Base-by-base conservation (phyloP, 2,797 vertebrate species). In the Pitangus sulphuratus region DNA sequence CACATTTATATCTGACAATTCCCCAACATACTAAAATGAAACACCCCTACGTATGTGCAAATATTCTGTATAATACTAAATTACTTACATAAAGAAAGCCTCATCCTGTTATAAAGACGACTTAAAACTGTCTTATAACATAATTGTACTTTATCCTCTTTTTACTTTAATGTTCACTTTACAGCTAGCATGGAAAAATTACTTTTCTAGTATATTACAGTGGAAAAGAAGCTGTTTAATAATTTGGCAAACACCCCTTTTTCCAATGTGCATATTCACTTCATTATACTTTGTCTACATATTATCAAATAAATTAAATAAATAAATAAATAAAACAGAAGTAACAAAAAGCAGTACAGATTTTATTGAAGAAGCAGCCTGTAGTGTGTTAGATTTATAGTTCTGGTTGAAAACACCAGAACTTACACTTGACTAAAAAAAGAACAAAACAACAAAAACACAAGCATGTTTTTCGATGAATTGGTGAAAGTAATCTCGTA, bases 201-300 rank as follows among this genome's bases (percentile, higher is more conserved):
- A 60, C 3, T 50, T 80, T 84, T 53, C 31, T 25, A 44, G 3
- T 57, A 48, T 12, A 75, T 25, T 60, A 37, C 8, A 48, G 16
- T 11, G 20, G 18, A 87, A 66, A 3, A 80, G 15, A 66, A 77
- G 11, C 4, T 80, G 35, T 85, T 89, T 12, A 50, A 56, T 51
- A 45, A 51, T 16, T 25, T 58, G 9, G 20, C 11, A 64, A 51
- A 31, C 8, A 0, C 1, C 1, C 0, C 8, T 53, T 60, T 84
- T 74, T 61, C 44, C 4, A 70, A 86, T 19, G 15, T 31, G 5
- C 7, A 11, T 56, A 2, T 24, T 64, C 11, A 66, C 72, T 89
- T 78, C 35, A 35, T 72, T 83, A 66, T 56, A 62, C 2, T 71
- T 83, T 56, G 18, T 17, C 40, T 78, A 37, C 9, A 31, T 61